A percentile compares a stretch with the other conserved stretches of the same genome.
Conservation (phyloP, 2,888 invertebrate genomes). For the Orthonychiurus folsomi region DNA sequence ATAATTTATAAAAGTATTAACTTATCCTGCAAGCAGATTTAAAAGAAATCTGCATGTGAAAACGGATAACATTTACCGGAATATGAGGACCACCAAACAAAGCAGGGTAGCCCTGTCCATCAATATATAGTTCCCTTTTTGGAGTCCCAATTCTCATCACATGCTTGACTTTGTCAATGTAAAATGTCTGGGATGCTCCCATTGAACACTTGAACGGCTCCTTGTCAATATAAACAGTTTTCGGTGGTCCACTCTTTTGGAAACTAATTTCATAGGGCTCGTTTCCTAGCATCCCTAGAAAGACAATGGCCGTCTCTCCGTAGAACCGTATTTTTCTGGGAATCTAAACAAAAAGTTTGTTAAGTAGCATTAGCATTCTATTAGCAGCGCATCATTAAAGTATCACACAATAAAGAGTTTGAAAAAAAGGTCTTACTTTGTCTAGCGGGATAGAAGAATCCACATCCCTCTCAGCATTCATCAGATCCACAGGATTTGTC, state of each 20-base stretch:
- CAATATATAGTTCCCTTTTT: constrained; percentile 80
- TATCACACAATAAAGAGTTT: no score
- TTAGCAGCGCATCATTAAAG: no score
- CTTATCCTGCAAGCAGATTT: background rate
- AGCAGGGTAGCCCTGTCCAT: constrained; percentile 80
- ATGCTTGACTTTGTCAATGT: constrained; percentile 62
- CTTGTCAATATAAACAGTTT: constrained; percentile 67
- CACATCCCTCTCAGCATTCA: constrained; percentile 26
- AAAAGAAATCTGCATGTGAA: no score
- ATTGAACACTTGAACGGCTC: constrained; percentile 55
- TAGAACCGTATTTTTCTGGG: constrained; percentile 60
- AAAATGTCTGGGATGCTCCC: constrained; percentile 62
- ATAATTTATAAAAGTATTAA: constrained; percentile 6
- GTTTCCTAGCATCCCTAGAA: constrained; percentile 43
- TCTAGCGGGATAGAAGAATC: constrained; percentile 35
- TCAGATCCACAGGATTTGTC: constrained; percentile 27
- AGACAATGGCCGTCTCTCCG: constrained; percentile 69
- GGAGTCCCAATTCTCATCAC: constrained; percentile 72
- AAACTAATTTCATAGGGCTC: constrained; percentile 71
- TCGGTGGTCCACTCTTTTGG: constrained; percentile 59
- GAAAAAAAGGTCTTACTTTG: constrained; percentile 22
- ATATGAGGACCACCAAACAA: constrained; percentile 84
- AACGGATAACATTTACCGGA: constrained; percentile 49
- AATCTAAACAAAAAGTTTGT: constrained; percentile 16
- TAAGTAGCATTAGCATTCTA: background rate